phyloP scores from a whole-genome alignment of 2,888 invertebrate genomes.

The Diaperis boleti region DNA sequence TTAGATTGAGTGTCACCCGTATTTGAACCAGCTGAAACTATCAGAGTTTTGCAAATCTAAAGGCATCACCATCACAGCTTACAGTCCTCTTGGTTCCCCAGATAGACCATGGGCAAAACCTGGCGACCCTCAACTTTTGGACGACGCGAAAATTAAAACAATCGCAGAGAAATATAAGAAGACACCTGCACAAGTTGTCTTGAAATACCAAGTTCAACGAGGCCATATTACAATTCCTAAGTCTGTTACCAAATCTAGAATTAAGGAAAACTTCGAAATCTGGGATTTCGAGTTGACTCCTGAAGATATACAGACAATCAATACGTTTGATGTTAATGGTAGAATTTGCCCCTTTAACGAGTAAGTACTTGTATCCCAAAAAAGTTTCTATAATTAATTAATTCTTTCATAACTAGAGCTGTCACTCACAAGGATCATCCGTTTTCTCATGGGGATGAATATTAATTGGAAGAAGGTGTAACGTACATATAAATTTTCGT shows the following conservation, averaged over 20 bases:
- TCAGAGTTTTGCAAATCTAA: conserved; percentile 75
- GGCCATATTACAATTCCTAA: conserved; percentile 85
- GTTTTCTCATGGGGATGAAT: conserved; percentile 26
- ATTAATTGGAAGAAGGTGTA: neutral
- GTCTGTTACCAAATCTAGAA: conserved; percentile 79
- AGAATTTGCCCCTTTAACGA: conserved; percentile 74
- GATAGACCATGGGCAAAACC: conserved; percentile 87
- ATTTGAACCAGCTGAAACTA: conserved; percentile 77
- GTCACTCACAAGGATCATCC: conserved; percentile 47
- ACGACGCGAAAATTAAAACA: conserved; percentile 73
- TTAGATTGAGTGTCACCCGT: conserved; percentile 78
- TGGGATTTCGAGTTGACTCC: conserved; percentile 78
- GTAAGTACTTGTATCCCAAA: conserved; percentile 66
- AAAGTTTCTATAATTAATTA: neutral
- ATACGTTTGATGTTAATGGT: conserved; percentile 79
- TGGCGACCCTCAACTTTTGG: conserved; percentile 77
- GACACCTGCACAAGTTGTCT: conserved; percentile 77
- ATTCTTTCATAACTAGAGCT: conserved; percentile 24
- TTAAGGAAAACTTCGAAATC: conserved; percentile 78
- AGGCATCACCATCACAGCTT: conserved; percentile 58
- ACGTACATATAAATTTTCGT: too few species aligned
- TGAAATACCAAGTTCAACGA: conserved; percentile 76
- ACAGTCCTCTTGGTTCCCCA: conserved; percentile 81
- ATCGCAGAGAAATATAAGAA: conserved; percentile 76
- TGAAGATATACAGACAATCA: conserved; percentile 77